These are phyloP conservation scores for Cladopsammia gracilis DNA, from an alignment of 64 coral and sea anemone species.

Conservation along the genomic window DNA sequence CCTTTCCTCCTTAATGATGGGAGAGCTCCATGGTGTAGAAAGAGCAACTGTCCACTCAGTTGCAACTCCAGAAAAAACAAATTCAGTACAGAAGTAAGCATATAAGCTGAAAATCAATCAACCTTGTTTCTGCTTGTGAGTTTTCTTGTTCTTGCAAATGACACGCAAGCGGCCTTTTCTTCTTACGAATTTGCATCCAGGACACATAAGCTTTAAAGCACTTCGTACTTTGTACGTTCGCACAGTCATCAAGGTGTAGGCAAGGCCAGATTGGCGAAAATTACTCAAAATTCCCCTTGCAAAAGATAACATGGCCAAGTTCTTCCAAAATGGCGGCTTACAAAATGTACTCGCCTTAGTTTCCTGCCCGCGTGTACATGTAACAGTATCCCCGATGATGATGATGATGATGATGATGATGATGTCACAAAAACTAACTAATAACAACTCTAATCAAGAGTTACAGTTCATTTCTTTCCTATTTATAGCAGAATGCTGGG, in stretches of 20 bases:
- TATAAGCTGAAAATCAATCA: too few relatives aligned
- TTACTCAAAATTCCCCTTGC: conserved; percentile 57
- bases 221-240: conserved; percentile 95
- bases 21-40: too few relatives aligned
- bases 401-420: too few relatives aligned
- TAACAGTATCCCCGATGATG: background rate
- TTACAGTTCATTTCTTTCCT: background rate
- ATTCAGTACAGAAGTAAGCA: too few relatives aligned
- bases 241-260: conserved; percentile 67
- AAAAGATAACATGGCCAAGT: conserved; percentile 52
- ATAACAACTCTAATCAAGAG: background rate
- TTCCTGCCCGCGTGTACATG: background rate
- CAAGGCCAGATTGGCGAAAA: conserved; percentile 60
- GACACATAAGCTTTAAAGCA: conserved; percentile 88
- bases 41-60: too few relatives aligned
- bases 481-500: too few relatives aligned
- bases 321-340: conserved; percentile 68
- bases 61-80: too few relatives aligned
- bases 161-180: conserved; percentile 94
- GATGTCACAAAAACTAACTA: conserved; percentile 13
- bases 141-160: conserved; percentile 93
- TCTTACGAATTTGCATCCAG: conserved; percentile 93
- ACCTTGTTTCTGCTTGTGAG: conserved; percentile 96
- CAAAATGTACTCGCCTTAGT: background rate
- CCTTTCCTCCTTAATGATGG: too few relatives aligned